Base-by-base conservation (phyloP, 2,888 invertebrate species). In the Dioctria linearis region DNA sequence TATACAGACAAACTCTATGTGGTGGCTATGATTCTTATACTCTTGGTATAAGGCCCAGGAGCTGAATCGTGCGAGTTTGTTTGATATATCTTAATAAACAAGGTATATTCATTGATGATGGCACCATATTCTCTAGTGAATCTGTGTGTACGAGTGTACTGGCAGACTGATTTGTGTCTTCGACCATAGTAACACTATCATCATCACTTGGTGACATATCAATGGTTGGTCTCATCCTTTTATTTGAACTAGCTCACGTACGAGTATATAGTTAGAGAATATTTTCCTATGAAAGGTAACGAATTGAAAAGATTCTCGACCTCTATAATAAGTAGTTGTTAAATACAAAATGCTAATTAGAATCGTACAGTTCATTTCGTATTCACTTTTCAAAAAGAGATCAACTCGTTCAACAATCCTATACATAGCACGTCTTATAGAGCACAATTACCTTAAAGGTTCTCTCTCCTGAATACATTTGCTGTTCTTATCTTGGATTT, bases 301-400 rank as follows among this genome's bases (percentile, higher is more conserved):
- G 25, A 25, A 25, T 25, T 25, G 25, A 25, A 25, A 25, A 25
- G 25, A 25, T 1, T 25, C 25, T 25, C 25, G 25, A 25, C 25
- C 25, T 25, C 25, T 25, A 25, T 25, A 25, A 25, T 25, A 78
- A 80, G 66, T 66, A 80, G 76, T 78, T 80, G 80, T 78, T 67
- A 67, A 79, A 81, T 79, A 81, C 46, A 79, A 81, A 81, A 81
- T 81, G 79, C 79, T 81, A 81, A 81, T 81, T 79, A 81, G 78
- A 79, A 78, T 25, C 65, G 71, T 81, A 71, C 79, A 73, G 40
- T 71, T 81, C 69, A 78, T 78, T 69, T 73, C 39, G 42, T 76
- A 76, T 76, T 42, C 63, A 63, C 61, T 39, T 51, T 25, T 11
- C 13, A 66, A 25, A 25, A 25, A 25, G 39, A 65, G 78, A 78